phyloP scores from a whole-genome alignment of 2,888 invertebrate species.

The Orchesellides sinensis region DNA sequence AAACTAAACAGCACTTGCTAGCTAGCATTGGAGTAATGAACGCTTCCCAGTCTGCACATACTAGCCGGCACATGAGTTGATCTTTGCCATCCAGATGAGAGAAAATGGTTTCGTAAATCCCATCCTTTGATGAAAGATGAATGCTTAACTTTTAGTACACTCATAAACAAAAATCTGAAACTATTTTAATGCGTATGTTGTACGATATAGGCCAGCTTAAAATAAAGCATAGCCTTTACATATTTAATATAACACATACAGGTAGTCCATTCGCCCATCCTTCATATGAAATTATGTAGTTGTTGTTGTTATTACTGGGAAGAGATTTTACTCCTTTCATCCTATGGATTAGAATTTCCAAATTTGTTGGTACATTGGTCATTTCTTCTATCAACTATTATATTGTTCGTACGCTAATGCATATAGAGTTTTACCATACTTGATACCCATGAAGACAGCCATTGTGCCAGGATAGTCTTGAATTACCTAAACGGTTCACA shows the following conservation, averaged over 20 bases:
- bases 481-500: too few species aligned
- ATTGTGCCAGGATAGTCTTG: too few species aligned
- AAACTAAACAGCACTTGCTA: conserved; percentile 35
- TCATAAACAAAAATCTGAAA: background rate
- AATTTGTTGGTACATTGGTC: background rate
- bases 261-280: conserved; percentile 60
- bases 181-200: background rate
- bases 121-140: conserved; percentile 47
- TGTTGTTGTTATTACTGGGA: conserved; percentile 1
- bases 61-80: conserved; percentile 52
- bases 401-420: background rate
- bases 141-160: background rate
- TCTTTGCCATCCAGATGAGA: conserved; percentile 37
- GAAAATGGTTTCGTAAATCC: conserved; percentile 66
- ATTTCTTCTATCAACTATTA: too few species aligned
- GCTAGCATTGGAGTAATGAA: conserved; percentile 30
- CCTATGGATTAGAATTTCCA: background rate
- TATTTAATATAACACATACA: conserved; percentile 27
- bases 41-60: conserved; percentile 58
- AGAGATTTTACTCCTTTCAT: background rate
- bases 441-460: too few species aligned
- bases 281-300: background rate
- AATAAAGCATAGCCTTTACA: background rate
- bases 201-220: conserved; percentile 34
- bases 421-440: conserved; percentile 41